Conservation (phyloP, 2,797 vertebrate genomes). For the Loriculus beryllinus region DNA sequence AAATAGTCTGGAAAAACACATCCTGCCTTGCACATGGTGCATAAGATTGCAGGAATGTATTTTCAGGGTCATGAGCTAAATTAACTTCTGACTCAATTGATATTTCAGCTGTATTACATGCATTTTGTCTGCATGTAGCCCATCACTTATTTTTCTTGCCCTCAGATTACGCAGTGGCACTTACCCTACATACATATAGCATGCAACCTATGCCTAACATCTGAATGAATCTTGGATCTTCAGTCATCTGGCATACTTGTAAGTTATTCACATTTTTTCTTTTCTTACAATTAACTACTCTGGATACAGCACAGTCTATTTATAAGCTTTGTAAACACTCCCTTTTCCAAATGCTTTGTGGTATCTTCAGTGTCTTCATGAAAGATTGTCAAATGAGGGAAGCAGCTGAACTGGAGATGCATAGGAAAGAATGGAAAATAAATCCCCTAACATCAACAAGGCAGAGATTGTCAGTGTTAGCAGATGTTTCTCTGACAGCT, state of each 20-base stretch:
- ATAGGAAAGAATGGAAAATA: not conserved
- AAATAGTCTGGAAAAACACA: not conserved
- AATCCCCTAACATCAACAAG: not conserved
- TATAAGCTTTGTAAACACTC: conserved; percentile 42
- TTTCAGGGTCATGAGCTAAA: conserved; percentile 14
- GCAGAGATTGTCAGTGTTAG: not conserved
- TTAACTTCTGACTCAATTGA: not conserved
- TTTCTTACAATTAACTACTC: conserved; percentile 40
- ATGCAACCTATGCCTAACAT: not conserved
- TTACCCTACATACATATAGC: not conserved
- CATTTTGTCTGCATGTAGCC: not conserved
- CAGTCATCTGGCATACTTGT: not conserved
- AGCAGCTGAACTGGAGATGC: not conserved
- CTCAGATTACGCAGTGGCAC: not conserved
- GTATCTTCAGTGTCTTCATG: not conserved
- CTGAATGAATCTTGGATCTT: not conserved
- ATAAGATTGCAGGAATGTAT: not conserved
- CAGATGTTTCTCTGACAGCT: not conserved
- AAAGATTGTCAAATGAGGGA: conserved; percentile 21
- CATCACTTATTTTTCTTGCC: not conserved
- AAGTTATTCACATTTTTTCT: not conserved
- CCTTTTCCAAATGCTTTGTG: conserved; percentile 2
- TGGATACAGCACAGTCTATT: conserved; percentile 12
- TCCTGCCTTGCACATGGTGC: not conserved
- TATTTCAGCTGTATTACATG: not conserved